A percentile compares a stretch with the other conserved stretches of the same genome.
phyloP scores from a whole-genome alignment of 2,888 invertebrate genomes.

The Apoderus coryli region DNA sequence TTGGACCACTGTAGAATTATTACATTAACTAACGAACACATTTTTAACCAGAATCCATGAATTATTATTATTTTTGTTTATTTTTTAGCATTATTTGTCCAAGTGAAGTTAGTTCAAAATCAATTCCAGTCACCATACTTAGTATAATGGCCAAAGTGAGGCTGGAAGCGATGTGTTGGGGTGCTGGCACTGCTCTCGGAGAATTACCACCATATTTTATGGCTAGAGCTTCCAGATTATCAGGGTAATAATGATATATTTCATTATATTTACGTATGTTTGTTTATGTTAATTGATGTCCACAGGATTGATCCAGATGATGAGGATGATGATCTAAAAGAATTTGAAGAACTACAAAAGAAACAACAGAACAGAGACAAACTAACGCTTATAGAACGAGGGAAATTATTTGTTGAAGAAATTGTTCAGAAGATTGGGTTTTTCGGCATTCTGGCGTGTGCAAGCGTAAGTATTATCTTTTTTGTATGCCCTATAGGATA shows the following conservation, averaged over 20 bases:
- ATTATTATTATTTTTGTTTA: too few species aligned
- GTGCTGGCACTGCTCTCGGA: conserved; percentile 93
- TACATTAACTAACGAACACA: too few species aligned
- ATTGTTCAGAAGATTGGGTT: conserved; percentile 91
- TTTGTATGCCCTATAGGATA: too few species aligned
- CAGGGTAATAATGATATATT: conserved; percentile 28
- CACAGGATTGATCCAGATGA: conserved; percentile 36
- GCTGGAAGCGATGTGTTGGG: conserved; percentile 96
- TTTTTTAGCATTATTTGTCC: conserved; percentile 80
- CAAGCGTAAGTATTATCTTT: conserved; percentile 58
- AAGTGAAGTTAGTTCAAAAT: conserved; percentile 38
- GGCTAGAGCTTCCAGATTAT: conserved; percentile 84
- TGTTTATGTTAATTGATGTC: conserved; percentile 12
- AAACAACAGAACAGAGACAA: conserved; percentile 42
- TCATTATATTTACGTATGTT: conserved; percentile 1
- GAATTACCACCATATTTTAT: conserved; percentile 99
- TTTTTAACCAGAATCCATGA: not conserved
- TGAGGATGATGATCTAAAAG: conserved; percentile 51
- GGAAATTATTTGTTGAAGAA: conserved; percentile 74
- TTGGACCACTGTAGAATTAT: too few species aligned
- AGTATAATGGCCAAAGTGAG: conserved; percentile 91
- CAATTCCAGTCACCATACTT: conserved; percentile 64
- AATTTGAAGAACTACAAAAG: conserved; percentile 55
- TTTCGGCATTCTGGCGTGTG: conserved; percentile 89
- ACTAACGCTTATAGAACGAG: conserved; percentile 53